These are phyloP conservation scores for Benthosema pterotum DNA, from an alignment of 2,797 vertebrate species.

Conservation along the genomic window DNA sequence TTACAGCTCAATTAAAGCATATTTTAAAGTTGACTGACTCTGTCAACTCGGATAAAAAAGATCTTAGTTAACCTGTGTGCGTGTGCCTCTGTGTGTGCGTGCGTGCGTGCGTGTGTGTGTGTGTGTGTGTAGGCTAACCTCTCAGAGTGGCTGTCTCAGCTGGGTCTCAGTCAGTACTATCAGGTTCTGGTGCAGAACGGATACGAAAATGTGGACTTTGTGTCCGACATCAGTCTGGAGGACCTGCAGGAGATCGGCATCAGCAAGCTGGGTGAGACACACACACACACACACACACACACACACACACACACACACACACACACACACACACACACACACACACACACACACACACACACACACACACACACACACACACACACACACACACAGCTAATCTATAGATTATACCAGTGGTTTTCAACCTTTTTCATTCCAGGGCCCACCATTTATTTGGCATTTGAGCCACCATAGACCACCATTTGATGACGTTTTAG, in stretches of 20 bases:
- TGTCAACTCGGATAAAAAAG: too few species aligned
- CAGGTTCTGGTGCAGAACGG: conserved; percentile 96
- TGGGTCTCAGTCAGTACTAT: conserved; percentile 96
- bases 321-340: too few species aligned
- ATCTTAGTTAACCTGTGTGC: conserved; percentile 1
- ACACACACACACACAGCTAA: too few species aligned
- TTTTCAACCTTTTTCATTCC: too few species aligned
- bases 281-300: background rate
- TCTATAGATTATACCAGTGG: too few species aligned
- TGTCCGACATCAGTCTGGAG: conserved; percentile 96
- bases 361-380: too few species aligned
- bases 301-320: background rate
- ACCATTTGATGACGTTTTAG: too few species aligned
- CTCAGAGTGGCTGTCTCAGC: conserved; percentile 93
- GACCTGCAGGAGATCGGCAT: conserved; percentile 98
- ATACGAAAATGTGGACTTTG: conserved; percentile 97
- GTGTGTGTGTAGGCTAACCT: conserved; percentile 86
- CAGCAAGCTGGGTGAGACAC: conserved; percentile 91
- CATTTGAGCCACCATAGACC: too few species aligned
- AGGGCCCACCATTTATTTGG: too few species aligned
- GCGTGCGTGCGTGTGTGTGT: background rate
- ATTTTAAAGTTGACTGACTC: too few species aligned
- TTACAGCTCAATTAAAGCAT: background rate
- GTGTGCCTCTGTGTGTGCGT: conserved; percentile 27
- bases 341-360: too few species aligned